These are phyloP conservation scores for Laothoe populi DNA, from an alignment of 2,888 invertebrate species.

Conservation along the genomic window DNA sequence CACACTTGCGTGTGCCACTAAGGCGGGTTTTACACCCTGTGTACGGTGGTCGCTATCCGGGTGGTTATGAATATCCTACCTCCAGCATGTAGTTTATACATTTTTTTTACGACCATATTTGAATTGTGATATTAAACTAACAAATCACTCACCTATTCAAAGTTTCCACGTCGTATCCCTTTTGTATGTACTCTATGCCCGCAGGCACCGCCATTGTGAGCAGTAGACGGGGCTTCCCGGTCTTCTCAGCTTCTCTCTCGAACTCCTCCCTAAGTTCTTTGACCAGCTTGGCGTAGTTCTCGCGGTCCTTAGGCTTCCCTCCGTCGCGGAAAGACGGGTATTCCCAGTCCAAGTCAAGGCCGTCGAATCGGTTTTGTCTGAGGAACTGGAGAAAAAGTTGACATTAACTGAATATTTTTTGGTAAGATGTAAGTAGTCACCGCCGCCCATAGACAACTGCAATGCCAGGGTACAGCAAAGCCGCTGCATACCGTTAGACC, in stretches of 20 bases:
- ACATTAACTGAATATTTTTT: too few relatives aligned
- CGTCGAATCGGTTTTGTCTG: slow-evolving; percentile 96
- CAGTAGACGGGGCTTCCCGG: slow-evolving; percentile 90
- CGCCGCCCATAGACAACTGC: too few relatives aligned
- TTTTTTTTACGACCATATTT: too few relatives aligned
- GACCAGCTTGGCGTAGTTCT: slow-evolving; percentile 94
- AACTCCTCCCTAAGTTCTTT: slow-evolving; percentile 96
- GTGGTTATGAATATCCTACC: too few relatives aligned
- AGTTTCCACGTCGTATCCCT: slow-evolving; percentile 95
- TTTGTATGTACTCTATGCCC: slow-evolving; percentile 96
- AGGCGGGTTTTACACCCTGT: too few relatives aligned
- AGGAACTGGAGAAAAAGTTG: slow-evolving; percentile 90
- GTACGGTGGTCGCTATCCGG: too few relatives aligned
- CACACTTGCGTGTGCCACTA: too few relatives aligned
- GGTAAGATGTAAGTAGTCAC: background rate
- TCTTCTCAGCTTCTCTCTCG: slow-evolving; percentile 93
- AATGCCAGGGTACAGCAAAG: too few relatives aligned
- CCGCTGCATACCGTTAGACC: too few relatives aligned
- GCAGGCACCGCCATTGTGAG: slow-evolving; percentile 98
- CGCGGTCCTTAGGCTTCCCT: slow-evolving; percentile 91
- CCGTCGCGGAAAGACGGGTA: slow-evolving; percentile 93
- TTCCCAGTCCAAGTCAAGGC: slow-evolving; percentile 97
- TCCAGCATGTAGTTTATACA: too few relatives aligned
- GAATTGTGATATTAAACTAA: too few relatives aligned
- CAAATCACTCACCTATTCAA: slow-evolving; percentile 88